These are phyloP conservation scores for Oreochromis tanganicae DNA, from an alignment of 2,113 vertebrate genomes.

Conservation along the genomic window DNA sequence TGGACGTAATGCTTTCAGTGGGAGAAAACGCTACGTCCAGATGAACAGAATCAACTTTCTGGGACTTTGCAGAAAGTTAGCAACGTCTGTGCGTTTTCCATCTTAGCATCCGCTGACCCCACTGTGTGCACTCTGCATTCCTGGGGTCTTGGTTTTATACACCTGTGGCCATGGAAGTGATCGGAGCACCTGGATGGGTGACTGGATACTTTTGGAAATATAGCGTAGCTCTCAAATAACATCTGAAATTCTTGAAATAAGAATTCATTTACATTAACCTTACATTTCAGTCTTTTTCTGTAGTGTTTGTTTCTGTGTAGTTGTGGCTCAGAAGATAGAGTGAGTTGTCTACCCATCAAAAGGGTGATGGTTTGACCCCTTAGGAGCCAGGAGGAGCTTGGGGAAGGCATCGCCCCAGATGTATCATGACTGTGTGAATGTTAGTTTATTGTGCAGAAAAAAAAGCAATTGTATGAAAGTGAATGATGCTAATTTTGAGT, in stretches of 20 bases:
- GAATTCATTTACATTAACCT: not conserved
- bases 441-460: not conserved
- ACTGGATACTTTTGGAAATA: not conserved
- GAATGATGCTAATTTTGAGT: not conserved
- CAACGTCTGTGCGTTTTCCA: not conserved
- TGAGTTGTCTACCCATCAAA: not conserved
- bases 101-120: not conserved
- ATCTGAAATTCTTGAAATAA: not conserved
- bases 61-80: not conserved
- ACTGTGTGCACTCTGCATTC: not conserved
- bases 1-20: not conserved
- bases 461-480: not conserved
- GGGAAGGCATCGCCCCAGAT: not conserved
- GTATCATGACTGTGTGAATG: not conserved
- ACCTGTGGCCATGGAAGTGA: not conserved
- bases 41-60: not conserved
- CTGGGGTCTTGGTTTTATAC: not conserved
- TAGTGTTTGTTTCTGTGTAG: not conserved
- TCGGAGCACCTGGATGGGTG: not conserved
- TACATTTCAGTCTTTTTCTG: not conserved
- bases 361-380: not conserved
- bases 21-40: accelerated
- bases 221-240: not conserved
- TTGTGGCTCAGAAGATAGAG: not conserved
- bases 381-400: not conserved